phyloP scores from a whole-genome alignment of 2,797 vertebrate genomes.

The Sebastiscus tertius region DNA sequence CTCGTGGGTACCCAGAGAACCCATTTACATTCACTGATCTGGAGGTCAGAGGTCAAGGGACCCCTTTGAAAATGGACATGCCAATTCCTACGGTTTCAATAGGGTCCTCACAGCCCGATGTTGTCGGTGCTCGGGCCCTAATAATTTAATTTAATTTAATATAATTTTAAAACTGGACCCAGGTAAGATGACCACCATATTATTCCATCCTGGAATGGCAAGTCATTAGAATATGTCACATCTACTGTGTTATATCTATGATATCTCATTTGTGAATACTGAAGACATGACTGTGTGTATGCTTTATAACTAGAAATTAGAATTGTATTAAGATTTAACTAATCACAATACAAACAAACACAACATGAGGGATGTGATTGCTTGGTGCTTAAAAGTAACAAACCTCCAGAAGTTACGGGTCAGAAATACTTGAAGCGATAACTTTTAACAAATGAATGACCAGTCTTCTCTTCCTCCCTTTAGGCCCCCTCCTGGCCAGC shows the following conservation, averaged over 20 bases:
- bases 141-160: too few species aligned
- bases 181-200: too few species aligned
- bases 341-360: neutral
- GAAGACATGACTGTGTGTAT: neutral
- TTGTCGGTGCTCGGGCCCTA: too few species aligned
- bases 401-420: neutral
- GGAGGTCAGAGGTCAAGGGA: too few species aligned
- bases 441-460: neutral
- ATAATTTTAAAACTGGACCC: too few species aligned
- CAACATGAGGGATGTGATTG: neutral
- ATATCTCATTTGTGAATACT: neutral
- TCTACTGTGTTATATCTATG: neutral
- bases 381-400: neutral
- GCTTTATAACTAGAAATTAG: neutral
- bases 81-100: too few species aligned
- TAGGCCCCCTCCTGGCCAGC: slow-evolving; percentile 31
- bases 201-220: too few species aligned
- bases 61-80: too few species aligned
- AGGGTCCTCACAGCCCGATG: too few species aligned
- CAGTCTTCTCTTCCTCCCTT: slow-evolving; percentile 5
- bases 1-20: too few species aligned
- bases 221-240: too few species aligned
- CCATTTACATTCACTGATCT: too few species aligned
- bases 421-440: neutral
- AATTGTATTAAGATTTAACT: neutral